Base-by-base conservation (phyloP, 1,140 invertebrate genomes). In the Nomia melanderi region DNA sequence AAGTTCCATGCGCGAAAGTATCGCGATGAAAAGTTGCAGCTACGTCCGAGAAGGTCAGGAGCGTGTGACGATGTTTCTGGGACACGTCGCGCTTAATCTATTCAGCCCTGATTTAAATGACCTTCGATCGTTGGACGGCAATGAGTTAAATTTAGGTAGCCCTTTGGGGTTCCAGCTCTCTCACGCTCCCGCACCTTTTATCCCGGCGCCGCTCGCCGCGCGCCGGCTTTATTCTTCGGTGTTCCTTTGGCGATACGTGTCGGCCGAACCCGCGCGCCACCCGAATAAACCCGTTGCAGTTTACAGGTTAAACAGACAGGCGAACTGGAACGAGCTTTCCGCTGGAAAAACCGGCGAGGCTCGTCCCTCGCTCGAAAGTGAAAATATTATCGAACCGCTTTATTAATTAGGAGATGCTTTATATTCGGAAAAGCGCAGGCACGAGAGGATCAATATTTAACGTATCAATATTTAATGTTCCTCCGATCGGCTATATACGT, bases 141-240 rank as follows among this genome's bases (percentile, higher is more conserved):
- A 67, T 75, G 72, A 67, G 72, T 75, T 75, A 75, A 75, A 75
- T 75, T 75, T 75, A 75, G 72, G 72, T 57, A 44, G 72, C 72
- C 72, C 72, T 75, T 75, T 57, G 72, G 72, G 72, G 44, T 27
- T 57, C 36, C 2, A 33, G 33, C 31, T n/a, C n/a, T n/a, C n/a
- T 31, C 72, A 57, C 53, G 56, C 63, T 33, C 53, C 47, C 36
- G 27, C 64, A n/a, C 44, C 70, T 64, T 47, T 73, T 27, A 36
- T 27, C 29, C 41, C 69, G 2, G 7, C 23, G n/a, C 14, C 41
- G 36, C n/a, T n/a, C n/a, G n/a, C 36, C 8, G 36, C 36, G 36
- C 36, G 36, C 0, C n/a, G 1, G 6, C 39, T 75, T 67, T 75
- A 57, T 66, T 75, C 72, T 75, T 67, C 41, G 8, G n/a, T 47